Evolutionary conservation across 2,797 vertebrate genomes (phyloP), one percentile per base, ranked within the genome.

Genomic region (Hippoglossus hippoglossus): DNA sequence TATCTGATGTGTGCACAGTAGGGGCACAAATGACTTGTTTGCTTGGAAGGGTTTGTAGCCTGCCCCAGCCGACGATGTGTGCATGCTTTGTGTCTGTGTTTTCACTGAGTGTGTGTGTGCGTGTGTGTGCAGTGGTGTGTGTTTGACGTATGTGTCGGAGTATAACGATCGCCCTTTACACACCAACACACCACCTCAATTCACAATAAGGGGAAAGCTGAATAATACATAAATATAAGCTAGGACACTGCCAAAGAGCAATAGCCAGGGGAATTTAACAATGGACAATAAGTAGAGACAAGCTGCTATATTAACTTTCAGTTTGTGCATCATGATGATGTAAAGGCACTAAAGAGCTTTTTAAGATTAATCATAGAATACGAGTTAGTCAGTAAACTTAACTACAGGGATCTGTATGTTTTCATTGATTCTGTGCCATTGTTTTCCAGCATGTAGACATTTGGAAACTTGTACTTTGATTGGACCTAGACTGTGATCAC

Each of bases 221-320:
- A 86, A 71, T 46, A 46, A 46, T 46, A 7, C 44, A 46, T 60
- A 26, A 56, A 71, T 47, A 81, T 77, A 78, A 87, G 91, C 90
- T 90, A 92, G 87, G 79, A 90, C 75, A 89, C 87, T 85, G 88
- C 89, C 91, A 92, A 93, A 92, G 90, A 92, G 87, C 83, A 80
- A 87, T 28, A 77, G 75, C 62, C 66, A 85, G 77, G 81, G 56
- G 84, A 82, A 82, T 78, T 64, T 54, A 59, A 70, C 64, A 60
- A 21, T n/a, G 12, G 39, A 74, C 24, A 60, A 68, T 52, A 68
- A 73, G 18, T 57, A 63, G 51, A 75, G 51, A 63, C 34, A 6
- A 75, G 76, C 80, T 86, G 82, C 80, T 80, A 51, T 74, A 75
- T 81, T 57, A 71, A 39, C 66, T 74, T 65, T 58, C 24, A 71